Conservation (phyloP, 2,113 vertebrate genomes). For the Lepus americanus region DNA sequence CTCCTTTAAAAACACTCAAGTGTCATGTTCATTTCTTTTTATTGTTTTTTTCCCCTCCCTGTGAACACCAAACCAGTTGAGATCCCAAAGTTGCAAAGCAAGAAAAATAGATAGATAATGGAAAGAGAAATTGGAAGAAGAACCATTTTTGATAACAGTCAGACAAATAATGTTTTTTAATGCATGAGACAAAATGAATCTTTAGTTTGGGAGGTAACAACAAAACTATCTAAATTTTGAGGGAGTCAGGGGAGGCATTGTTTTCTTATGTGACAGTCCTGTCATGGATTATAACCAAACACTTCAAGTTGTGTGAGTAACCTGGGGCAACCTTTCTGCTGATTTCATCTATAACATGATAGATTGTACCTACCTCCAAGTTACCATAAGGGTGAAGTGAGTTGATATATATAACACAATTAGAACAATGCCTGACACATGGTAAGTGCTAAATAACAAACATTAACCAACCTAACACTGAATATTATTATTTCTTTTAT, state of each 20-base stretch:
- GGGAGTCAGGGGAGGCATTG: neutral
- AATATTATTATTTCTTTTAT: conserved; percentile 29
- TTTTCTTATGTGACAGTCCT: neutral
- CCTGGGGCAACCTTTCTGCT: neutral
- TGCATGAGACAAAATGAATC: neutral
- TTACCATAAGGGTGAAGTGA: neutral
- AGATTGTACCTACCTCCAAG: neutral
- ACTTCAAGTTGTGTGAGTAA: neutral
- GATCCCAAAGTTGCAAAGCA: neutral
- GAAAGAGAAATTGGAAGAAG: conserved; percentile 56
- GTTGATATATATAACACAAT: neutral
- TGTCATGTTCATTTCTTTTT: neutral
- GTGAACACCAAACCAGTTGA: conserved; percentile 36
- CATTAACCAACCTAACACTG: neutral
- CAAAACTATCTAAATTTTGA: neutral
- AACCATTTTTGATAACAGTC: conserved; percentile 57
- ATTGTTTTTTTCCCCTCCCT: neutral
- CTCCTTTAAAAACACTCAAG: conserved; percentile 32
- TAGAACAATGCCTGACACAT: neutral
- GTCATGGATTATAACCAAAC: neutral
- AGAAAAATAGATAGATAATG: conserved; percentile 39
- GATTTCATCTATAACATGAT: neutral
- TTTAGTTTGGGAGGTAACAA: neutral
- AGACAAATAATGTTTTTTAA: neutral
- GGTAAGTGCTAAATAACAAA: neutral